Percentiles rank a stretch among this genome's conserved stretches.
These are phyloP conservation scores for Hipparchia semele DNA, from an alignment of 2,888 invertebrate species.

Conservation along the genomic window DNA sequence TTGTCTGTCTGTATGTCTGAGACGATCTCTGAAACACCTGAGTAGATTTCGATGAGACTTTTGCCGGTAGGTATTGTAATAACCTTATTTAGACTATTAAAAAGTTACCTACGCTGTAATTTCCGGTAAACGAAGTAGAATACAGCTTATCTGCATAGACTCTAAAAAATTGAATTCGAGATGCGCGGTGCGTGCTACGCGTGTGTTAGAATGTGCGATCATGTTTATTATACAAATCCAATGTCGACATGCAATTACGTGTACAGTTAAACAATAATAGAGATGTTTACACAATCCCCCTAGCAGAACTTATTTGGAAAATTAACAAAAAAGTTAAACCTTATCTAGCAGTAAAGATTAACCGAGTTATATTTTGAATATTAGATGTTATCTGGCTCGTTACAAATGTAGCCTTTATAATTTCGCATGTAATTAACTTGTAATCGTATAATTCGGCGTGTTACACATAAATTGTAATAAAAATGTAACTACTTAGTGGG, in stretches of 20 bases:
- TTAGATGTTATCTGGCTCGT: conserved; percentile 32
- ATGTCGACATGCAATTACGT: conserved; percentile 9
- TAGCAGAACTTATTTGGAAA: background rate
- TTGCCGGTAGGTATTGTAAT: no score
- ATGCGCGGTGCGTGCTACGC: background rate
- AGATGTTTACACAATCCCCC: conserved; percentile 20
- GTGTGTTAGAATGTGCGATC: background rate
- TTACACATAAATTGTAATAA: conserved; percentile 33
- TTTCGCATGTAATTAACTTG: conserved; percentile 35
- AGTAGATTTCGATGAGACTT: no score
- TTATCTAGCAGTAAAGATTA: conserved; percentile 20
- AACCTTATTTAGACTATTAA: no score
- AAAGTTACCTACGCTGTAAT: no score
- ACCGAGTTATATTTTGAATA: conserved; percentile 21
- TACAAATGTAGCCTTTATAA: conserved; percentile 37
- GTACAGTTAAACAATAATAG: conserved; percentile 12
- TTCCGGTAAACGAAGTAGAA: no score
- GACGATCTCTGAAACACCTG: no score
- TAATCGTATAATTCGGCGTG: conserved; percentile 27
- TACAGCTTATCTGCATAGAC: no score
- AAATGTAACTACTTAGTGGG: conserved; percentile 19
- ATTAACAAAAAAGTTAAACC: conserved; percentile 17
- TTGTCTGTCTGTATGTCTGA: no score
- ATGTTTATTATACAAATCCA: background rate
- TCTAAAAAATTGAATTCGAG: no score